Conservation (phyloP, 2,797 vertebrate genomes). For the Aythya fuligula region DNA sequence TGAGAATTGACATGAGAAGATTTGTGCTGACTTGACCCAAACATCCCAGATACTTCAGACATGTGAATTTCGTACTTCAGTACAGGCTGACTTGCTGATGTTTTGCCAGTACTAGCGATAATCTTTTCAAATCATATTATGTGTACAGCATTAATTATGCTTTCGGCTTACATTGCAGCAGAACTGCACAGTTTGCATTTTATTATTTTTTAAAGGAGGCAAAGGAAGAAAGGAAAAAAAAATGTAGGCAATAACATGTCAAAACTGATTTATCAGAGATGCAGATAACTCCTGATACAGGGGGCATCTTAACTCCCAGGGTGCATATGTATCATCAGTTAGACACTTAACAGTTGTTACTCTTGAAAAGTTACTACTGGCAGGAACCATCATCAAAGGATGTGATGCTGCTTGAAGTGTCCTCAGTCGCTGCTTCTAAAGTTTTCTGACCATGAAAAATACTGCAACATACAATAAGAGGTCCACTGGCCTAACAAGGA, state of each 20-base stretch:
- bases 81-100: neutral
- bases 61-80: neutral
- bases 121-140: constrained; percentile 66
- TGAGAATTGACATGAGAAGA: neutral
- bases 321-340: neutral
- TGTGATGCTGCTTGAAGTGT: neutral
- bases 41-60: neutral
- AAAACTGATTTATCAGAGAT: constrained; percentile 56
- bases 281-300: neutral
- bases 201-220: neutral
- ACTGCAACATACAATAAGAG: neutral
- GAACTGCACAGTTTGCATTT: constrained; percentile 49
- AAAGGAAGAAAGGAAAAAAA: neutral
- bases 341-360: neutral
- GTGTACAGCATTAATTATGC: constrained; percentile 21
- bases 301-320: neutral
- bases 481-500: neutral
- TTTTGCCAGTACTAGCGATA: constrained; percentile 36
- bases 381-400: neutral
- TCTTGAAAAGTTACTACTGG: neutral
- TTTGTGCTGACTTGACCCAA: neutral
- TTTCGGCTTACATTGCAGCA: constrained; percentile 33
- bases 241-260: constrained; percentile 16
- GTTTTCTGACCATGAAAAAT: neutral
- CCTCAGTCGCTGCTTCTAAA: neutral